phyloP scores from a whole-genome alignment of 2,888 invertebrate genomes.

The Hydrotaea diabolus region DNA sequence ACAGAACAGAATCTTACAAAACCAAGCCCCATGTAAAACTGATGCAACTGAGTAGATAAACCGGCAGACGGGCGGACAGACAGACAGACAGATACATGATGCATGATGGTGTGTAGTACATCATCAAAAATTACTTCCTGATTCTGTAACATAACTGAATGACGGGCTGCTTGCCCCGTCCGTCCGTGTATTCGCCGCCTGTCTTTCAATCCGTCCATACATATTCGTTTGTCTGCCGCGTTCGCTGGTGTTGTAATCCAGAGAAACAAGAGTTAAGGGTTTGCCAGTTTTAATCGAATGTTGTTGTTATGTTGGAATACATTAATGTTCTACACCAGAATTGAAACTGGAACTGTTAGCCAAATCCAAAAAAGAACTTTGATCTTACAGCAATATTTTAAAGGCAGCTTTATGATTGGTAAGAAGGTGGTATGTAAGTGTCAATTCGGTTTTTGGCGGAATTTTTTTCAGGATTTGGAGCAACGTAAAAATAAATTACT shows the following conservation, averaged over 20 bases:
- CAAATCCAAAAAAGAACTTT: too few species aligned
- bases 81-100: conserved; percentile 32
- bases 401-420: too few species aligned
- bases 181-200: neutral
- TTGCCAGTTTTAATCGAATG: neutral
- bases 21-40: neutral
- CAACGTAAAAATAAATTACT: too few species aligned
- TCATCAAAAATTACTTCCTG: conserved; percentile 67
- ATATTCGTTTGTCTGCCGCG: neutral
- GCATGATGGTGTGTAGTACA: conserved; percentile 57
- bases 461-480: too few species aligned
- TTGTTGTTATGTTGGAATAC: conserved; percentile 45
- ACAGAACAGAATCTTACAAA: conserved; percentile 5
- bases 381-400: too few species aligned
- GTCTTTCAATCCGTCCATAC: conserved; percentile 3
- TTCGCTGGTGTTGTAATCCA: conserved; percentile 28
- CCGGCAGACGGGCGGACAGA: conserved; percentile 10
- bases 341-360: neutral
- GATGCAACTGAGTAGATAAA: conserved; percentile 8
- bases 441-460: too few species aligned
- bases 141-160: conserved; percentile 63
- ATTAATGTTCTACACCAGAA: conserved; percentile 32
- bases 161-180: neutral
- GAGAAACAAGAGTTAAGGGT: conserved; percentile 34
- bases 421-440: too few species aligned